Base-by-base conservation (phyloP, 2,113 vertebrate genomes). In the Onychostruthus taczanowskii region DNA sequence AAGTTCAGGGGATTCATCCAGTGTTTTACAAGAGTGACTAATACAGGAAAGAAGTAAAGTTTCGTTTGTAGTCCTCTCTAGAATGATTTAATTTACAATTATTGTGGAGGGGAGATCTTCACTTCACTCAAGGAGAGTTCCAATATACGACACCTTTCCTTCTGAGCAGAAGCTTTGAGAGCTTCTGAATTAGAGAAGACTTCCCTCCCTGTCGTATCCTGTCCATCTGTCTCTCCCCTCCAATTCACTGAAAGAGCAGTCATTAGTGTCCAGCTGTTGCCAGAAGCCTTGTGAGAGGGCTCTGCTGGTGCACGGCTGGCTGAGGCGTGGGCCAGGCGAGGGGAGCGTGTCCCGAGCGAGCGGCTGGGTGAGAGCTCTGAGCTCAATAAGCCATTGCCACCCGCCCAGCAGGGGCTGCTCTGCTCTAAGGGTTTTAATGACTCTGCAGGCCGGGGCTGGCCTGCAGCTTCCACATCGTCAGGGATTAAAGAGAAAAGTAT, bases 371-470 rank as follows among this genome's bases (percentile, higher is more conserved):
- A 31, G 49, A 41, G 68, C 76, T 37, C 15, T 19, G 43, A 27
- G n/a, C 83, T 64, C 73, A 11, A 52, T 55, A 89, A 95, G 84
- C 26, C 47, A 20, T 27, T 49, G 68, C 76, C 68, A n/a, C 82
- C 84, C 14, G 37, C 91, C 79, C 79, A 50, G 89, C 90, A 91
- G 95, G 96, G 93, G 85, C 73, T 89, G 95, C 90, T 94, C 76
- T 94, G 87, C 53, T 89, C 81, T 30, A n/a, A 43, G 33, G 16
- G 64, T 91, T 96, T 87, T 93, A 74, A 77, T 81, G 70, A n/a
- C 55, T 77, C 61, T 16, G 39, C 22, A 50, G 73, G 24, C 82
- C 41, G 9, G 47, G 37, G n/a, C 76, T 87, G 89, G 56, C 62
- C 35, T 62, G 78, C 76, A 80, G 89, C 94, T 53, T 67, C 59